These are phyloP conservation scores for Leptodactylus fallax DNA, from an alignment of 2,797 vertebrate species.

Conservation along the genomic window DNA sequence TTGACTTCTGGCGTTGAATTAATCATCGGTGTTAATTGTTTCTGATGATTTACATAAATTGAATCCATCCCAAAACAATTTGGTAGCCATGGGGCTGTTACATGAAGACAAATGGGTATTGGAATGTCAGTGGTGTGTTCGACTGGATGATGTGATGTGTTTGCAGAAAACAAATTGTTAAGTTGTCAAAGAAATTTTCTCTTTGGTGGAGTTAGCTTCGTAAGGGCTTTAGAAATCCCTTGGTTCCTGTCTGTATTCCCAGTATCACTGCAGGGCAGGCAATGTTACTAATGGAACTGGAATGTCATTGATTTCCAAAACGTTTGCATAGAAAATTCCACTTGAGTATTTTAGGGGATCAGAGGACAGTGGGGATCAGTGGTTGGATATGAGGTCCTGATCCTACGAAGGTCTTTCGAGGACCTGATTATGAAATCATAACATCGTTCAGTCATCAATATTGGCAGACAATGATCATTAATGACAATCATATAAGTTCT, in stretches of 20 bases:
- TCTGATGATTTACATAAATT: slow-evolving; percentile 63
- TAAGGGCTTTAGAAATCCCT: not conserved
- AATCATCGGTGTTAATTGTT: slow-evolving; percentile 66
- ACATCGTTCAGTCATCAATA: too few species aligned
- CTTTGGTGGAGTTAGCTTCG: not conserved
- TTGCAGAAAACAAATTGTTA: not conserved
- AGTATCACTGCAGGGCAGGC: not conserved
- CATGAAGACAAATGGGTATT: slow-evolving; percentile 65
- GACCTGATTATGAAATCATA: too few species aligned
- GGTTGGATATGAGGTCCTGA: too few species aligned
- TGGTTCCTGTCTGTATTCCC: not conserved
- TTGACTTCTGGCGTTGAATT: slow-evolving; percentile 62
- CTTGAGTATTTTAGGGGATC: too few species aligned
- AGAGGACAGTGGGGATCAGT: too few species aligned
- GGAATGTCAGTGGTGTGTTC: not conserved
- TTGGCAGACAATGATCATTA: too few species aligned
- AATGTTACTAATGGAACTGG: not conserved
- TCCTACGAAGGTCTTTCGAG: too few species aligned
- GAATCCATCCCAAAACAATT: slow-evolving; percentile 44
- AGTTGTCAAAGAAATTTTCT: not conserved
- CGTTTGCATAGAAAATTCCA: too few species aligned
- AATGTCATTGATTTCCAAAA: not conserved
- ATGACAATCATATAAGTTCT: too few species aligned
- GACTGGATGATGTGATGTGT: not conserved
- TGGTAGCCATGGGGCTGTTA: slow-evolving; percentile 42